Evolutionary conservation across 2,888 invertebrate species (phyloP), one percentile per base, ranked within the genome.

Genomic region (Caenorhabditis imperialis): DNA sequence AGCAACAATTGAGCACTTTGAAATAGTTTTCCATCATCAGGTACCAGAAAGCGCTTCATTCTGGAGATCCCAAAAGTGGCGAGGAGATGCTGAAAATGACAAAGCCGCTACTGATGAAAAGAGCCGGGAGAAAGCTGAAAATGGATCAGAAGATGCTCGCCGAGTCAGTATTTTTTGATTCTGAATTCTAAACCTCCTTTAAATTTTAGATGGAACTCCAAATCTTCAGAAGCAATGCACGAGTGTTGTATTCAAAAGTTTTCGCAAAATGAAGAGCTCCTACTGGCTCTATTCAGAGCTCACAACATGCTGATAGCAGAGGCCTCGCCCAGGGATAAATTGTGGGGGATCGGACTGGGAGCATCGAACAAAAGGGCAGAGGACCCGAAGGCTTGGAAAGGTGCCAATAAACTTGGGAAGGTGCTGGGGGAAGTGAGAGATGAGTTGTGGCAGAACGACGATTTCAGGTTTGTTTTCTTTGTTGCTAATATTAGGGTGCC

Each of bases 291-390:
- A 10, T 38, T 63, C 23, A 20, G 53, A n/a, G 40, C 63, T 0
- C 18, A 12, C 2, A 47, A 47, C 6, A 63, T 55, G 63, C 0
- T 20, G 8, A 4, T 54, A 3, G 63, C 40, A 1, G 63, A 63
- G 20, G 63, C 63, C 12, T 63, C 63, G 1, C 37, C 54, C 3
- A 47, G 38, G 14, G 63, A 63, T 33, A 54, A 33, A 18, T 0
- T 63, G 7, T 63, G 63, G 63, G 63, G 63, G 16, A 63, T 63
- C 18, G 63, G 63, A 54, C 4, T 30, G 45, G 20, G 7, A 22
- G 6, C 14, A 47, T 25, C 27, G n/a, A 30, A 61, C 37, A 51
- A 51, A 42, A 16, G 51, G 16, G 40, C 61, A 4, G 61, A 53
- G 14, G 25, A 61, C 18, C 18, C 5, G 14, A 33, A 44, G n/a